Percentiles rank a stretch among this genome's conserved stretches.
phyloP scores from a whole-genome alignment of 2,113 vertebrate species.

The Chascanopsetta lugubris region DNA sequence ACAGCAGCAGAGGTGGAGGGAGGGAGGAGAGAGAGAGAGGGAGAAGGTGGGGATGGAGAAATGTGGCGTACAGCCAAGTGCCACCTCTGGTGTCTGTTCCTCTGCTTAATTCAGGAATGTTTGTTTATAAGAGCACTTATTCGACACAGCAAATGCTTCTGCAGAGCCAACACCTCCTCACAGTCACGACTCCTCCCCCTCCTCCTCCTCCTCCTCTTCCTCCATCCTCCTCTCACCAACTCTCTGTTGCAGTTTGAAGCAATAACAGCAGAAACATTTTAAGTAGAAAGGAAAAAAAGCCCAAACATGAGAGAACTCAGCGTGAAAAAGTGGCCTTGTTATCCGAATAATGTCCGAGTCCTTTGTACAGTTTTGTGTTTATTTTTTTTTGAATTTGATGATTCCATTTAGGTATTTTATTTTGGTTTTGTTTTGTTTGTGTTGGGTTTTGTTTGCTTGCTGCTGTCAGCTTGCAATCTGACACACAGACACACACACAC shows the following conservation, averaged over 20 bases:
- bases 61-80: too few species aligned
- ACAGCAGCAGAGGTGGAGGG: constrained; percentile 26
- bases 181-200: constrained; percentile 23
- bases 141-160: constrained; percentile 7
- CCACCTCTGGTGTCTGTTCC: constrained; percentile 7
- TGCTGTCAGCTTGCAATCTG: constrained; percentile 40
- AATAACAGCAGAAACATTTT: constrained; percentile 70
- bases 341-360: constrained; percentile 54
- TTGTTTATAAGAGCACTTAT: not conserved
- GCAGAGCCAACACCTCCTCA: constrained; percentile 11
- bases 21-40: not conserved
- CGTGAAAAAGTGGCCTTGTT: constrained; percentile 74
- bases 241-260: constrained; percentile 64
- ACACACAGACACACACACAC: constrained; percentile 24
- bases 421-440: constrained; percentile 25
- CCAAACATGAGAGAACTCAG: constrained; percentile 44
- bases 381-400: constrained; percentile 58
- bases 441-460: constrained; percentile 45
- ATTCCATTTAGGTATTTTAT: constrained; percentile 67
- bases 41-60: not conserved
- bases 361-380: constrained; percentile 61
- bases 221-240: constrained; percentile 37
- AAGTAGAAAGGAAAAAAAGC: constrained; percentile 7
- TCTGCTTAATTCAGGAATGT: not conserved
- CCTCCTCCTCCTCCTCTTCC: constrained; percentile 36